phyloP scores from a whole-genome alignment of 1,140 invertebrate species.

The Anagrus nilaparvatae region DNA sequence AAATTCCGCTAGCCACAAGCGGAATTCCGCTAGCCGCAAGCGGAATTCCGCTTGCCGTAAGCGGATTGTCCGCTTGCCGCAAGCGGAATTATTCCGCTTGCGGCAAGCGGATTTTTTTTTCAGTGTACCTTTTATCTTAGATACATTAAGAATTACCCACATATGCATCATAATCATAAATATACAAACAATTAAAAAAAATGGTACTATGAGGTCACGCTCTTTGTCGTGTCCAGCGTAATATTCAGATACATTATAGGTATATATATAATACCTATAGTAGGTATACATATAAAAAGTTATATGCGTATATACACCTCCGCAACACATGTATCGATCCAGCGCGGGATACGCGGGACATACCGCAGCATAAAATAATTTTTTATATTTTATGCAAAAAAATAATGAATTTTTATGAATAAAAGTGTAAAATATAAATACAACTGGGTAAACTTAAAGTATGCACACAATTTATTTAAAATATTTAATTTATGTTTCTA shows the following conservation, averaged over 20 bases:
- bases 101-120: too few relatives aligned
- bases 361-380: constrained; percentile 27
- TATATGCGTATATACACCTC: constrained; percentile 17
- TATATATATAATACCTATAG: background rate
- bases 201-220: background rate
- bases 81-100: too few relatives aligned
- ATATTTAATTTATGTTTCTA: too few relatives aligned
- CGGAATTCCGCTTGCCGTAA: too few relatives aligned
- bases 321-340: constrained; percentile 29
- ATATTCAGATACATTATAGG: background rate
- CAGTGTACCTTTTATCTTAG: too few relatives aligned
- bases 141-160: too few relatives aligned
- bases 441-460: background rate
- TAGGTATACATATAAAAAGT: background rate
- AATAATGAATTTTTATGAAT: constrained; percentile 1
- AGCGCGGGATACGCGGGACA: constrained; percentile 21
- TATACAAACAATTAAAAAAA: too few relatives aligned
- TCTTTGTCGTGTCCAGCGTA: background rate
- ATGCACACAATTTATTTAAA: background rate
- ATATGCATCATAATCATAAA: too few relatives aligned
- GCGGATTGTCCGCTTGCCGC: too few relatives aligned
- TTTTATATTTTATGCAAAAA: background rate
- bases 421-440: background rate
- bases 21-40: too few relatives aligned
- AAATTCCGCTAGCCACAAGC: too few relatives aligned